Conservation (phyloP, 2,113 vertebrate genomes). For the Syngnathus floridae region DNA sequence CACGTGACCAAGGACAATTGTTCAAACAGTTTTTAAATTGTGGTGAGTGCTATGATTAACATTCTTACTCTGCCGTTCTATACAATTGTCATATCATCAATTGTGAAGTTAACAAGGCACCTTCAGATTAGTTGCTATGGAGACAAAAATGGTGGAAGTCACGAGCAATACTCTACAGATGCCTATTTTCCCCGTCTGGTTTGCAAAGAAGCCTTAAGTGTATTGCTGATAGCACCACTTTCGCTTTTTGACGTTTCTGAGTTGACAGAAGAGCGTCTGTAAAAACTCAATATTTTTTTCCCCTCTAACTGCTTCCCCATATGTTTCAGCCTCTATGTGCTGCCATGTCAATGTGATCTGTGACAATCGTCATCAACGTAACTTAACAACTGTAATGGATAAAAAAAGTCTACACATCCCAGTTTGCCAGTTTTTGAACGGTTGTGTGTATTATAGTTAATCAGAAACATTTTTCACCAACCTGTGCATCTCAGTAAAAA, state of each 20-base stretch:
- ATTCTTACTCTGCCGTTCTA: conserved; percentile 44
- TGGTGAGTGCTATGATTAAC: conserved; percentile 39
- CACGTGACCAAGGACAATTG: not conserved
- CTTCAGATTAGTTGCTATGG: conserved; percentile 59
- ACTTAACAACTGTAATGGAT: too few relatives aligned
- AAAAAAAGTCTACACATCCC: too few relatives aligned
- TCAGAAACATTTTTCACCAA: too few relatives aligned
- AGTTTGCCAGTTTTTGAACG: too few relatives aligned
- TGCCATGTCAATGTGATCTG: too few relatives aligned
- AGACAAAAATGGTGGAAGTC: conserved; percentile 53
- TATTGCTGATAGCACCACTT: conserved; percentile 20
- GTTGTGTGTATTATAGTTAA: too few relatives aligned
- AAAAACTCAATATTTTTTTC: not conserved
- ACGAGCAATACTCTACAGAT: conserved; percentile 30
- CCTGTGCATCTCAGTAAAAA: too few relatives aligned
- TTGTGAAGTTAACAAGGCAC: conserved; percentile 59
- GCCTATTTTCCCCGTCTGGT: conserved; percentile 17
- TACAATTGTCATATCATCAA: conserved; percentile 40
- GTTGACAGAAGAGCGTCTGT: conserved; percentile 1
- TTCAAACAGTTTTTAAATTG: not conserved
- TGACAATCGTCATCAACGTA: too few relatives aligned
- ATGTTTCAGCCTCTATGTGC: not conserved
- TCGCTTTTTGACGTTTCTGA: conserved; percentile 7
- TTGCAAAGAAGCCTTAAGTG: conserved; percentile 32
- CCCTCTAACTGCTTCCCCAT: not conserved